A percentile compares a stretch with the other conserved stretches of the same genome.
These are phyloP conservation scores for Solenopsis invicta DNA, from an alignment of 1,140 invertebrate genomes.

Conservation along the genomic window DNA sequence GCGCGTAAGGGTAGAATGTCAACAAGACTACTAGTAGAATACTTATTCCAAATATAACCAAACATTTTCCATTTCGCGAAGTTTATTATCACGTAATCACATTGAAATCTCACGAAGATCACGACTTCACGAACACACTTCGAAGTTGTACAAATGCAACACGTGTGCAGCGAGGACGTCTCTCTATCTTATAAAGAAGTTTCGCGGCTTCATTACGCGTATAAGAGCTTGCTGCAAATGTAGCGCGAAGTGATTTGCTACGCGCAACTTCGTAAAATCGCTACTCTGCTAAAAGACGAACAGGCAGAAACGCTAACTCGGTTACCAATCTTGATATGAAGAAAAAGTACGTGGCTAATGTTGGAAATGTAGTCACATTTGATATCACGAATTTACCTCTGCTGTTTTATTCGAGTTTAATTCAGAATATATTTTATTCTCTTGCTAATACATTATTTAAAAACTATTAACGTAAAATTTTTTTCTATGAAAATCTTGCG, in stretches of 20 bases:
- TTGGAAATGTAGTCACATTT: neutral
- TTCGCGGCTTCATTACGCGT: constrained; percentile 8
- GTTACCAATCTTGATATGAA: neutral
- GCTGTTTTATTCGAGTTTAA: neutral
- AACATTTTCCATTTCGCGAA: neutral
- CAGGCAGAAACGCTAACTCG: neutral
- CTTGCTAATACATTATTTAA: too few relatives aligned
- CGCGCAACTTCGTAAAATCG: constrained; percentile 13
- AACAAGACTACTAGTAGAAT: neutral
- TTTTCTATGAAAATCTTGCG: too few relatives aligned
- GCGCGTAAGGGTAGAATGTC: neutral
- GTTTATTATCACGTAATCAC: neutral
- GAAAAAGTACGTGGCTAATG: neutral
- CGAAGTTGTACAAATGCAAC: neutral
- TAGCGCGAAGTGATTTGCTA: neutral
- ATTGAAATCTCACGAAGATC: neutral
- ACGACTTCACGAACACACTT: neutral
- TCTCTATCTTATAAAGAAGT: constrained; percentile 21
- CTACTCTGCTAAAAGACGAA: constrained; percentile 6
- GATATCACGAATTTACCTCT: constrained; percentile 22
- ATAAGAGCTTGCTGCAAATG: constrained; percentile 43
- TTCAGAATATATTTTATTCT: too few relatives aligned
- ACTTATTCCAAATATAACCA: neutral
- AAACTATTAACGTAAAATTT: too few relatives aligned
- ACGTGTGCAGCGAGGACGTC: neutral